Evolutionary conservation across 2,888 invertebrate genomes (phyloP), one percentile per base, ranked within the genome.

Genomic region (Diabrotica balteata): DNA sequence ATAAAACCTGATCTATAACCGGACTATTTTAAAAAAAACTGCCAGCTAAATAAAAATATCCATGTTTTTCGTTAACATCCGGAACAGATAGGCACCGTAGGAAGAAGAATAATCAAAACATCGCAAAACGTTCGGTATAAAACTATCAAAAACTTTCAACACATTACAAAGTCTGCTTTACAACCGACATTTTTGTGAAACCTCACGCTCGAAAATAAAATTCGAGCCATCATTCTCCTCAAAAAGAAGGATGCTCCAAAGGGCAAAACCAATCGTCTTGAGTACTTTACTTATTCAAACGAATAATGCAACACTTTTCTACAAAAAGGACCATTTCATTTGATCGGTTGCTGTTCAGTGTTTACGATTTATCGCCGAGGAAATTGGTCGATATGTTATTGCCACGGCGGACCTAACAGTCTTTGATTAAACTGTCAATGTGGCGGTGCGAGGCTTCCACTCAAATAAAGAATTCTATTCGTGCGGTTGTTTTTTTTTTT

Each of bases 251-350:
- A 11, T 59, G 49, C 45, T 59, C 43, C 7, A 43, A 50, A 11
- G 22, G 11, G 43, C 22, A 50, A 54, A 62, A 54, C 42, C 62
- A 62, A 62, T 62, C 54, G 54, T 8, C 10, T 42, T 62, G 17
- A 62, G 62, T 62, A 54, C 54, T 59, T 70, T 71, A 69, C 71
- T 75, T 75, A 73, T 72, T 71, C 70, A 71, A 72, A 72, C 22
- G 73, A 75, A 75, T 75, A 73, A 73, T 73, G 70, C 72, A 70
- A 70, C 70, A 72, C 73, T 73, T 72, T 73, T 66, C 50, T 70
- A 17, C 7, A 58, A 55, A 63, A 69, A 67, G 61, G 53, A 57
- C 57, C 59, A 51, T 67, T 65, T 62, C 58, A 62, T 59, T 59
- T 53, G 63, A 63, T 68, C 57, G 58, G 60, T 51, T 47, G 50